Conservation (phyloP, 2,113 vertebrate genomes). For the Pomatostomus ruficeps region DNA sequence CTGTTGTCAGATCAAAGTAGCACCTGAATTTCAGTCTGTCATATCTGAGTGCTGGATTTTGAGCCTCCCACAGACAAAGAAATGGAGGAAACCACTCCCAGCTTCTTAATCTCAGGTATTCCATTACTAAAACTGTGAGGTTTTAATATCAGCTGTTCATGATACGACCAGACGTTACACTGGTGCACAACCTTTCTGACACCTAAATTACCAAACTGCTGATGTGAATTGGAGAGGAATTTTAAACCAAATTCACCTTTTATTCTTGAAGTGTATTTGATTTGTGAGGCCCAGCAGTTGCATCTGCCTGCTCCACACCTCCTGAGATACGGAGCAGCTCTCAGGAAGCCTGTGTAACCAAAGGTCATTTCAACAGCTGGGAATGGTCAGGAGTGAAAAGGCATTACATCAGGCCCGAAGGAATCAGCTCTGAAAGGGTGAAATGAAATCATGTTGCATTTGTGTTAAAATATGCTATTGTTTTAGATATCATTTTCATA, state of each 20-base stretch:
- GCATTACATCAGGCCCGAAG: neutral
- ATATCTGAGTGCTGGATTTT: neutral
- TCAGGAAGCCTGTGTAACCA: neutral
- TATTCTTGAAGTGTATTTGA: neutral
- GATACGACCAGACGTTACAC: neutral
- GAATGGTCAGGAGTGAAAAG: neutral
- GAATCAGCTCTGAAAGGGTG: neutral
- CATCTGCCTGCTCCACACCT: neutral
- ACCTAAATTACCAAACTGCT: neutral
- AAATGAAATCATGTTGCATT: neutral
- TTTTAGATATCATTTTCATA: neutral
- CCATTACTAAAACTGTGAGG: neutral
- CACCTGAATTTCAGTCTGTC: neutral
- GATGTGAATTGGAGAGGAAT: neutral
- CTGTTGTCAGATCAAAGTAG: neutral
- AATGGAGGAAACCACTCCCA: neutral
- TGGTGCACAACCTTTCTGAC: neutral
- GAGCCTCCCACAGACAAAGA: neutral
- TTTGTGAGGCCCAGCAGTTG: neutral
- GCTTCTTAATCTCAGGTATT: neutral
- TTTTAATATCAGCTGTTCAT: neutral
- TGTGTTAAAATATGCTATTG: neutral
- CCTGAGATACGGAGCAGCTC: neutral
- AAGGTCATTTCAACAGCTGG: neutral
- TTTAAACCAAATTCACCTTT: neutral